Conservation (phyloP, 2,797 vertebrate species). For the Danio choprae region DNA sequence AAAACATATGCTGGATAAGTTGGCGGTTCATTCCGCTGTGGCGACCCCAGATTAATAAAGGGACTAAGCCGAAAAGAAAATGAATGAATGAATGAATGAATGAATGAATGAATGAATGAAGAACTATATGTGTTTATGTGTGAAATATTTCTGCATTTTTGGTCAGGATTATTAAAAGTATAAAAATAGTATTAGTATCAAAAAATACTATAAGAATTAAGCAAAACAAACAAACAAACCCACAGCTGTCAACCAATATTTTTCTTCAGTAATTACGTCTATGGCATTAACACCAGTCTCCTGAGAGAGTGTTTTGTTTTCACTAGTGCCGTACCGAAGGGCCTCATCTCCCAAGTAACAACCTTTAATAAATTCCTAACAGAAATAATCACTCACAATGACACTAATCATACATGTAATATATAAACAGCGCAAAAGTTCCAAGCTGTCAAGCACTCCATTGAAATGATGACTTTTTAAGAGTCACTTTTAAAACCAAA, state of each 20-base stretch:
- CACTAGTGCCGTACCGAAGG: neutral
- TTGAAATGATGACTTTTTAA: slow-evolving; percentile 1
- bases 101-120: too few species aligned
- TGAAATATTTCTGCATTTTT: too few species aligned
- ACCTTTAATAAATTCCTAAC: slow-evolving; percentile 9
- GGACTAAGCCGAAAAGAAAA: too few species aligned
- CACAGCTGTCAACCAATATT: neutral
- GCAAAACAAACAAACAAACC: too few species aligned
- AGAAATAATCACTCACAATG: slow-evolving; percentile 18
- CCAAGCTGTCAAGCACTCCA: neutral
- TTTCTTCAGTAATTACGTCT: neutral
- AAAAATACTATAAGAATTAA: too few species aligned
- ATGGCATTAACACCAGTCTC: slow-evolving; percentile 1
- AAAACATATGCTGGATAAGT: too few species aligned
- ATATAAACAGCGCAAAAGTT: slow-evolving; percentile 2
- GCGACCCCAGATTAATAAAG: too few species aligned
- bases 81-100: too few species aligned
- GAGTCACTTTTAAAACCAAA: neutral
- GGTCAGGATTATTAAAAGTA: too few species aligned
- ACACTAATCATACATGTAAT: neutral
- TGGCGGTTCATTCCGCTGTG: too few species aligned
- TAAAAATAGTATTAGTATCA: too few species aligned
- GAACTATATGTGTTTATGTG: too few species aligned
- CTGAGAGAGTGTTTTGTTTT: slow-evolving; percentile 8
- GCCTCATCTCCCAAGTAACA: slow-evolving; percentile 21